Evolutionary conservation across 1,140 invertebrate species (phyloP).

Genomic region (Lepeophtheirus salmonis): DNA sequence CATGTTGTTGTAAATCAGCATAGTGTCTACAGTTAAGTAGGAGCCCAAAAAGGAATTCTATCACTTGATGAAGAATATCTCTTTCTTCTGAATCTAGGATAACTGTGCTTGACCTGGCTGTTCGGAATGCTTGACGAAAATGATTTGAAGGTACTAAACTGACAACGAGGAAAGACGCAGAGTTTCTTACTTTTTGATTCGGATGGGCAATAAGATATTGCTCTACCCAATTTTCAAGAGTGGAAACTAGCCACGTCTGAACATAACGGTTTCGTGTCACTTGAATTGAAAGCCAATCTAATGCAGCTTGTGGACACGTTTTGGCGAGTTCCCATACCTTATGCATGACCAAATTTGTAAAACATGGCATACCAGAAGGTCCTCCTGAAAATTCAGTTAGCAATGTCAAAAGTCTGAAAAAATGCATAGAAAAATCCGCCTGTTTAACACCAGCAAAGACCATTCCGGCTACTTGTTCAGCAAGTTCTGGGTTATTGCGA

Average conservation of each 20-base stretch:
- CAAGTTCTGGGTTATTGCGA: constrained; percentile 31
- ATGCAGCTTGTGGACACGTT: constrained; percentile 63
- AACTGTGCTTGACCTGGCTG: constrained; percentile 31
- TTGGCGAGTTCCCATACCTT: constrained; percentile 77
- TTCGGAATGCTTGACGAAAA: constrained; percentile 63
- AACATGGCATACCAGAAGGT: constrained; percentile 58
- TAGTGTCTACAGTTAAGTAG: constrained; percentile 62
- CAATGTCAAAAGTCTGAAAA: constrained; percentile 34
- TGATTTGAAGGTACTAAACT: constrained; percentile 67
- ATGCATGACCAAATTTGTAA: constrained; percentile 64
- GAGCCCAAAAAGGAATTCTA: constrained; percentile 29
- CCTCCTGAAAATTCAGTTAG: constrained; percentile 48
- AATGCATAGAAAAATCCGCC: constrained; percentile 16
- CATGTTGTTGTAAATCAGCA: constrained; percentile 59
- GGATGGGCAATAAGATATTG: constrained; percentile 63
- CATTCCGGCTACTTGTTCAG: constrained; percentile 17
- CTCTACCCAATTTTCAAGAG: constrained; percentile 70
- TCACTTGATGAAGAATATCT: constrained; percentile 55
- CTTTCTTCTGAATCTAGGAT: constrained; percentile 45
- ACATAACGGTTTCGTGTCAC: constrained; percentile 68
- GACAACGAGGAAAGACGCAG: constrained; percentile 63
- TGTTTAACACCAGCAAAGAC: constrained; percentile 19
- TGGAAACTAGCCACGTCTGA: constrained; percentile 66
- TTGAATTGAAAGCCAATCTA: constrained; percentile 68
- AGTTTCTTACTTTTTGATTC: constrained; percentile 64